Conservation (phyloP, 2,888 invertebrate species). For the Ochropleura leucogaster region DNA sequence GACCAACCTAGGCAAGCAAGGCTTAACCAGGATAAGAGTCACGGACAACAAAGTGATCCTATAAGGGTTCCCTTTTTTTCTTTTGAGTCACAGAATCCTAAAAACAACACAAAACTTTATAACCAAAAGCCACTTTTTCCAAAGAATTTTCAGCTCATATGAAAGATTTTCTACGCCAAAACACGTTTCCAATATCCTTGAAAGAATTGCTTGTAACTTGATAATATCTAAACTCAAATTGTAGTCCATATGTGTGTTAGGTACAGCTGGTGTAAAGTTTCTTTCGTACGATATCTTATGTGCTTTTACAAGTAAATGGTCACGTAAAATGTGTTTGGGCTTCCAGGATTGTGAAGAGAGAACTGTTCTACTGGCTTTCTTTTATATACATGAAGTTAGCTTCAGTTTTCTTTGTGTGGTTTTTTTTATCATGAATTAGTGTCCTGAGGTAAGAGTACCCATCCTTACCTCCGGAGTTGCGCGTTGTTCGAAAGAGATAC, state of each 20-base stretch:
- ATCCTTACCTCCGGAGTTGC: no score
- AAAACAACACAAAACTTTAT: not conserved
- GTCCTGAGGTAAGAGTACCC: no score
- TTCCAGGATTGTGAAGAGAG: slow-evolving; percentile 14
- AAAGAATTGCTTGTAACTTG: slow-evolving; percentile 33
- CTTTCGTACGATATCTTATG: slow-evolving; percentile 13
- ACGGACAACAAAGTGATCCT: no score
- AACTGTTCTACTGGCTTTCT: slow-evolving; percentile 3
- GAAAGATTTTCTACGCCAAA: slow-evolving; percentile 17
- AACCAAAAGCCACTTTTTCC: slow-evolving; percentile 8
- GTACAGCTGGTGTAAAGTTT: slow-evolving; percentile 26
- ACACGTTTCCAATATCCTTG: slow-evolving; percentile 52
- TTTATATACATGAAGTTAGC: not conserved
- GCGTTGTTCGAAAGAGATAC: no score
- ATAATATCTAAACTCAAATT: slow-evolving; percentile 31
- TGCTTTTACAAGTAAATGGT: slow-evolving; percentile 33
- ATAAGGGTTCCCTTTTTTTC: no score
- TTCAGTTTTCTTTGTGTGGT: no score
- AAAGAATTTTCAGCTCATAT: slow-evolving; percentile 10
- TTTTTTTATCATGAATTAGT: no score
- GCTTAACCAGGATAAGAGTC: no score
- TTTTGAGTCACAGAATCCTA: no score
- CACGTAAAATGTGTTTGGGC: slow-evolving; percentile 40
- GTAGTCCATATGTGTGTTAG: slow-evolving; percentile 23
- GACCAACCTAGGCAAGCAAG: no score